Percentiles rank a stretch among this genome's conserved stretches.
phyloP scores from a whole-genome alignment of 2,888 invertebrate genomes.

The Saturnia pavonia region DNA sequence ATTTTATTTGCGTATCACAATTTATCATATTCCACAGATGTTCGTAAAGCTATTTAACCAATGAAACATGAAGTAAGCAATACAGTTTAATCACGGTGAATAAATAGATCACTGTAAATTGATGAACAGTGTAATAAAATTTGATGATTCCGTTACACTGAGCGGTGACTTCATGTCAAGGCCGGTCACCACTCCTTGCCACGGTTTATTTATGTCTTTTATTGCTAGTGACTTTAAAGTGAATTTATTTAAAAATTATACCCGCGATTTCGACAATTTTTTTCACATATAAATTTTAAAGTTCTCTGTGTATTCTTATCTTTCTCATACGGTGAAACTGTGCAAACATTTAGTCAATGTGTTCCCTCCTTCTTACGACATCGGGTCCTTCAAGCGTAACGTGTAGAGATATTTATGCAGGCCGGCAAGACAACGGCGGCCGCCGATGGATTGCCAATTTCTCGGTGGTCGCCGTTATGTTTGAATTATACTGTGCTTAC shows the following conservation, averaged over 20 bases:
- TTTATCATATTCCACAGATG: constrained; percentile 21
- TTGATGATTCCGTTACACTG: constrained; percentile 24
- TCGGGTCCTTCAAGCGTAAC: too few species aligned
- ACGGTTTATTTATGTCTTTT: not conserved
- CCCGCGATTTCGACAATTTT: not conserved
- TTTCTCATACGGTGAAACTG: too few species aligned
- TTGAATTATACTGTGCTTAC: too few species aligned
- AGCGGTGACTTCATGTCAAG: constrained; percentile 31
- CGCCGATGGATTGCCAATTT: too few species aligned
- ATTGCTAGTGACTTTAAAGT: not conserved
- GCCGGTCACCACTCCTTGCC: constrained; percentile 27
- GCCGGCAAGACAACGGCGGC: too few species aligned
- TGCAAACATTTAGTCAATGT: too few species aligned
- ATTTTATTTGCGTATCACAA: constrained; percentile 17
- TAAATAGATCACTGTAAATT: constrained; percentile 13
- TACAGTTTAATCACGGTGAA: constrained; percentile 2
- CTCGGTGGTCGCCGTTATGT: too few species aligned
- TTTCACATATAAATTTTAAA: not conserved
- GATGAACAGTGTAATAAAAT: constrained; percentile 19
- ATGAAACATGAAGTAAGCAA: constrained; percentile 8
- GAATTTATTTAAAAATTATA: not conserved
- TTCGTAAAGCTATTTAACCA: constrained; percentile 14
- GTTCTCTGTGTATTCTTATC: too few species aligned
- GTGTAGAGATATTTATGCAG: too few species aligned
- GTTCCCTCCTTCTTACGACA: too few species aligned